Conservation (phyloP, 1,140 invertebrate genomes). For the Kradibia gibbosae region DNA sequence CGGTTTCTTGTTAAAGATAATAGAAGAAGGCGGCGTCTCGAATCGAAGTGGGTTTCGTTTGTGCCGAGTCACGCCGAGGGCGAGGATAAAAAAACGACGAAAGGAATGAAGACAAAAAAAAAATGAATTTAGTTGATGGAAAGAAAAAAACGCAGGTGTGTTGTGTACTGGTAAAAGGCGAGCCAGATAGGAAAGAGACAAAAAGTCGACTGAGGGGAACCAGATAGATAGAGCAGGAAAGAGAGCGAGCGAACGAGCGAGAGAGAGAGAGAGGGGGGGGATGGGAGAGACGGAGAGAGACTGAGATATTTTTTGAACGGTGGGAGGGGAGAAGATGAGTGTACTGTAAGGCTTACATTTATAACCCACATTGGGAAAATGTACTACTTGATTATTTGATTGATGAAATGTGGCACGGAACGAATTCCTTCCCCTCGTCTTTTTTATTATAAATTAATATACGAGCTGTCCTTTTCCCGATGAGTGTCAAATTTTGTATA, state of each 20-base stretch:
- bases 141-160: constrained; percentile 43
- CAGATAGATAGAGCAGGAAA: neutral
- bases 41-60: constrained; percentile 1
- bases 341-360: neutral
- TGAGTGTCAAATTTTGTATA: constrained; percentile 29
- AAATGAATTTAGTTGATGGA: constrained; percentile 45
- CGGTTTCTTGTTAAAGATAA: constrained; percentile 45
- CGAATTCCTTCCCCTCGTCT: neutral
- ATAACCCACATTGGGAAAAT: constrained; percentile 12
- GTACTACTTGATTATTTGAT: constrained; percentile 40
- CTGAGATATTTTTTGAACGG: too few relatives aligned
- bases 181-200: neutral
- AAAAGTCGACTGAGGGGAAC: too few relatives aligned
- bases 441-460: constrained; percentile 26
- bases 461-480: neutral
- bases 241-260: neutral
- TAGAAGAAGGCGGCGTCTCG: constrained; percentile 36
- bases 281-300: too few relatives aligned
- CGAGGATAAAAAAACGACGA: constrained; percentile 20
- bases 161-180: neutral
- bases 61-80: constrained; percentile 46
- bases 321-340: neutral
- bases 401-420: constrained; percentile 21
- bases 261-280: neutral
- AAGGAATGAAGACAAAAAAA: constrained; percentile 23